phyloP scores from a whole-genome alignment of 2,113 vertebrate species.

The Tamias sibiricus region DNA sequence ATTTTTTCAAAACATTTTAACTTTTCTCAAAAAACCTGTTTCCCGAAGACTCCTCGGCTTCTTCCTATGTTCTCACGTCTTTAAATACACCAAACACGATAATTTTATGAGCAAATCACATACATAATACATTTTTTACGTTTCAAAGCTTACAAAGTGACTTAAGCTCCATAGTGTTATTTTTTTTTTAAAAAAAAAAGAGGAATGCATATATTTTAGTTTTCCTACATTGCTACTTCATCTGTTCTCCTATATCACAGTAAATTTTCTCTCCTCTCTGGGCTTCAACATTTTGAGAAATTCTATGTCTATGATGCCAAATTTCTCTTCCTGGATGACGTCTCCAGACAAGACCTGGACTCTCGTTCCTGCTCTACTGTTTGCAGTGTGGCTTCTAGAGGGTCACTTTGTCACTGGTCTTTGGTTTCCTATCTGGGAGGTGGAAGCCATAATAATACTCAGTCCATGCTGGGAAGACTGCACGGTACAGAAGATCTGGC shows the following conservation, averaged over 20 bases:
- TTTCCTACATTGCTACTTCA: slow-evolving; percentile 56
- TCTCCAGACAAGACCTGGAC: background rate
- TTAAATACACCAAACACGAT: slow-evolving; percentile 78
- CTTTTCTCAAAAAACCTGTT: slow-evolving; percentile 51
- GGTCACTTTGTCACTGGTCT: background rate
- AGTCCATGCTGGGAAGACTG: background rate
- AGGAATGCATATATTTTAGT: slow-evolving; percentile 44
- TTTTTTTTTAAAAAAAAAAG: background rate
- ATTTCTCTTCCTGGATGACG: slow-evolving; percentile 12
- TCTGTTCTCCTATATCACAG: background rate
- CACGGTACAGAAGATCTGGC: background rate
- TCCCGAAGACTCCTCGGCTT: slow-evolving; percentile 34
- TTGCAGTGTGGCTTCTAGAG: background rate
- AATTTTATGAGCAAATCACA: slow-evolving; percentile 75
- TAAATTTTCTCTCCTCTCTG: background rate
- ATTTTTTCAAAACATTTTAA: slow-evolving; percentile 62
- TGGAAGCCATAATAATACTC: background rate
- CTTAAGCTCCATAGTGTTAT: slow-evolving; percentile 54
- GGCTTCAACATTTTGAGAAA: background rate
- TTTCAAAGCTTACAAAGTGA: slow-evolving; percentile 68
- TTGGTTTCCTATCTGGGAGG: slow-evolving; percentile 5
- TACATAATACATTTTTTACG: slow-evolving; percentile 74
- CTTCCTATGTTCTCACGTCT: slow-evolving; percentile 66
- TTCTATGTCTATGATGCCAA: background rate
- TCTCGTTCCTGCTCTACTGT: background rate